Evolutionary conservation across 1,140 invertebrate genomes (phyloP).

Genomic region (Macrobrachium nipponense): DNA sequence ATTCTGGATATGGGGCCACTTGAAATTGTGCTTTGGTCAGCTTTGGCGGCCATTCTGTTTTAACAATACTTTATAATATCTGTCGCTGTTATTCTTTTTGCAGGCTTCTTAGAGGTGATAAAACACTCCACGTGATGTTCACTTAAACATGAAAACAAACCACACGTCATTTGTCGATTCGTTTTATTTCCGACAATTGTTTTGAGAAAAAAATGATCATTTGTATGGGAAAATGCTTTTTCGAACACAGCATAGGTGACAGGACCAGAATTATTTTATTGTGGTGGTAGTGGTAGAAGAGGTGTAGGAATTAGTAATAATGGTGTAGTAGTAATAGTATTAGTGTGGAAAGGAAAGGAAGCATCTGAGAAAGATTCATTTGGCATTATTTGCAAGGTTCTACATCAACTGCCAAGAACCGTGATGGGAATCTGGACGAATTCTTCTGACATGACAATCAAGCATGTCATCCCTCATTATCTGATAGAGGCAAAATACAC

Average conservation of each 20-base stretch:
- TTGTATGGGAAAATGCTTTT: constrained; percentile 6
- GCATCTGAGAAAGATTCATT: neutral
- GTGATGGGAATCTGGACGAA: neutral
- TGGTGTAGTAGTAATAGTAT: neutral
- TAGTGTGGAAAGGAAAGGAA: neutral
- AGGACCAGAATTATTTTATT: neutral
- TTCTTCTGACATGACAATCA: neutral
- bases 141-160: neutral
- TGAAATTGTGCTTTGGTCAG: neutral
- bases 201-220: neutral
- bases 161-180: neutral
- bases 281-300: neutral
- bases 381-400: no score
- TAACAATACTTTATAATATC: neutral
- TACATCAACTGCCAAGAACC: no score
- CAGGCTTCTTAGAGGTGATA: constrained; percentile 8
- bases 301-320: neutral
- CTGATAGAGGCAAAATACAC: neutral
- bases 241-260: neutral
- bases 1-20: constrained; percentile 8
- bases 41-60: neutral
- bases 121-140: neutral
- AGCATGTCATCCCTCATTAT: neutral
- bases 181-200: neutral
- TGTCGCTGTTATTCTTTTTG: neutral